These are phyloP conservation scores for Conistra vaccinii DNA, from an alignment of 2,888 invertebrate species.

Conservation along the genomic window DNA sequence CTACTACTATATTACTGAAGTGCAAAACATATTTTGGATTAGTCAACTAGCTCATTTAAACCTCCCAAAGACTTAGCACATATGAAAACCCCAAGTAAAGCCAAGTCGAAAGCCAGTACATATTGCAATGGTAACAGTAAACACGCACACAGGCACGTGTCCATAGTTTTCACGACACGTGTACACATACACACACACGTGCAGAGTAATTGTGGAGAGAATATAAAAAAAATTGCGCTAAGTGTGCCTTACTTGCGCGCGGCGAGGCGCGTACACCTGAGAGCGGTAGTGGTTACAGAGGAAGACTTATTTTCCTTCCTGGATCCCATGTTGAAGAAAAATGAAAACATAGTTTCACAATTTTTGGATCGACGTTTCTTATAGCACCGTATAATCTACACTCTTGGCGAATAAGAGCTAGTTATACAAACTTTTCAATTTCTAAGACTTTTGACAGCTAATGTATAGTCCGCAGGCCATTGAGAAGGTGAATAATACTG, in stretches of 20 bases:
- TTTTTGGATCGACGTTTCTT: too few species aligned
- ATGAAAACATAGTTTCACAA: too few species aligned
- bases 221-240: conserved; percentile 87
- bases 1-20: not conserved
- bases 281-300: conserved; percentile 53
- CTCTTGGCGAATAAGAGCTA: too few species aligned
- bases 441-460: too few species aligned
- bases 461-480: too few species aligned
- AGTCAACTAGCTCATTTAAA: not conserved
- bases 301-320: not conserved
- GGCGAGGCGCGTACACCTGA: conserved; percentile 78
- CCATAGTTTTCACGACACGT: conserved; percentile 60
- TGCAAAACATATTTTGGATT: not conserved
- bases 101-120: conserved; percentile 52
- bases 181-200: conserved; percentile 69
- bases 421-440: too few species aligned
- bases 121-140: conserved; percentile 68
- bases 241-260: conserved; percentile 89
- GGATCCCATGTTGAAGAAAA: not conserved
- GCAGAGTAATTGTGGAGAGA: conserved; percentile 86
- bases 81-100: conserved; percentile 41
- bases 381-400: too few species aligned
- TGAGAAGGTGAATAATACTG: too few species aligned
- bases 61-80: too few species aligned
- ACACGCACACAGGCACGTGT: conserved; percentile 65